Evolutionary conservation across 1,140 invertebrate species (phyloP), one percentile per base, ranked within the genome.

Genomic region (Bombus fervidus): DNA sequence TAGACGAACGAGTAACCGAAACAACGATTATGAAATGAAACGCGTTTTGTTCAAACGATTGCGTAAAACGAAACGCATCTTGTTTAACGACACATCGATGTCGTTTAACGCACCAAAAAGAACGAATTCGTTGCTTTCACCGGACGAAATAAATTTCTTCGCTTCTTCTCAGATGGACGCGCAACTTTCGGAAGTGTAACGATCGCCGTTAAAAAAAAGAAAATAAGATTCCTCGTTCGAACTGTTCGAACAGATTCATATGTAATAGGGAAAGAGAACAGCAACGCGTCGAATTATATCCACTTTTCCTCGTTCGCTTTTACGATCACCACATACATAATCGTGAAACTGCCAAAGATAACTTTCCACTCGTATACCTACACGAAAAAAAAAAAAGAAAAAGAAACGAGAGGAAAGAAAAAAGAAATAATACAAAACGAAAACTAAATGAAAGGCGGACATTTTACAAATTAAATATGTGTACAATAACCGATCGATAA

Each of bases 121-220:
- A 37, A n/a, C 57, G 9, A 37, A 69, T n/a, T 66, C 10, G 22
- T 69, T 80, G 69, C 80, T 81, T 73, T 81, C 80, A 73, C 79
- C 68, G 10, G 15, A 4, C 18, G 34, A 72, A 31, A 62, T 72
- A 72, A 81, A 72, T 79, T 79, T 37, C 68, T 59, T 41, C 64
- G 37, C 34, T 47, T 43, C 69, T 43, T n/a, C 15, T 3, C 39
- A 2, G 18, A 1, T 53, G 25, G 12, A 25, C 47, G 8, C 8
- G n/a, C n/a, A 73, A 81, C 79, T 73, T 81, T 72, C 53, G 37
- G 28, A 62, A 81, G n/a, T 31, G 25, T 59, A 81, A 57, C 37
- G 37, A 12, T 18, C 1, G 28, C 8, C 12, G 31, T 37, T 69
- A 71, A 41, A 39, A 78, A 77, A 64, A 69, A 53, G 66, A 34